Evolutionary conservation across 2,888 invertebrate genomes (phyloP).

Genomic region (Euphydryas editha): DNA sequence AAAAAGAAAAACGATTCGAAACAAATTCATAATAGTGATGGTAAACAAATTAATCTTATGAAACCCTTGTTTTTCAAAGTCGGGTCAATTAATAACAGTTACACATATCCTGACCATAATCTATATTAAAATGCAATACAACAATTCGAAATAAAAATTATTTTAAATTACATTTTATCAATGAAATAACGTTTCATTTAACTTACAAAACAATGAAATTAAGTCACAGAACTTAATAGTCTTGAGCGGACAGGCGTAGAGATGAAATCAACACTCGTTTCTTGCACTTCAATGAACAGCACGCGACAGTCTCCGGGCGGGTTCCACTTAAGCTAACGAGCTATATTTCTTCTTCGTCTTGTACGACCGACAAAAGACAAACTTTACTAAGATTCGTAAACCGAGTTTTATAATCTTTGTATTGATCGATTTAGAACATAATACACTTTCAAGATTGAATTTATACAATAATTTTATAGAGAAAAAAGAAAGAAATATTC

Average conservation of each 20-base stretch:
- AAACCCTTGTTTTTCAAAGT: too few species aligned
- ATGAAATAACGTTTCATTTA: not conserved
- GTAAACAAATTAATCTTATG: too few species aligned
- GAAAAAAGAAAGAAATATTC: too few species aligned
- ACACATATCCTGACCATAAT: not conserved
- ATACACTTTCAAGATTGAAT: too few species aligned
- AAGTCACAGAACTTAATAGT: slow-evolving; percentile 9
- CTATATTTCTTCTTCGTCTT: not conserved
- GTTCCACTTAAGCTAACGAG: not conserved
- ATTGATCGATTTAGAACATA: too few species aligned
- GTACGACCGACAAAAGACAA: not conserved
- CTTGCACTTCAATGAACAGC: slow-evolving; percentile 10
- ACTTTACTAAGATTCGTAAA: too few species aligned
- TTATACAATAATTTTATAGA: too few species aligned
- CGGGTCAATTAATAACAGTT: too few species aligned
- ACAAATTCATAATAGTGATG: too few species aligned
- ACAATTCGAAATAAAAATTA: not conserved
- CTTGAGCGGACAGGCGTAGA: slow-evolving; percentile 10
- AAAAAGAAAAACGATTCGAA: too few species aligned
- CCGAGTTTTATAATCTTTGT: too few species aligned
- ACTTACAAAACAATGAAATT: not conserved
- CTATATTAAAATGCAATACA: too few species aligned
- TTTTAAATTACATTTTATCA: not conserved
- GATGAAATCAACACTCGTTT: slow-evolving; percentile 15
- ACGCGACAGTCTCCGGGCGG: not conserved